Base-by-base conservation (phyloP, 2,888 invertebrate genomes). In the Meganola albula region DNA sequence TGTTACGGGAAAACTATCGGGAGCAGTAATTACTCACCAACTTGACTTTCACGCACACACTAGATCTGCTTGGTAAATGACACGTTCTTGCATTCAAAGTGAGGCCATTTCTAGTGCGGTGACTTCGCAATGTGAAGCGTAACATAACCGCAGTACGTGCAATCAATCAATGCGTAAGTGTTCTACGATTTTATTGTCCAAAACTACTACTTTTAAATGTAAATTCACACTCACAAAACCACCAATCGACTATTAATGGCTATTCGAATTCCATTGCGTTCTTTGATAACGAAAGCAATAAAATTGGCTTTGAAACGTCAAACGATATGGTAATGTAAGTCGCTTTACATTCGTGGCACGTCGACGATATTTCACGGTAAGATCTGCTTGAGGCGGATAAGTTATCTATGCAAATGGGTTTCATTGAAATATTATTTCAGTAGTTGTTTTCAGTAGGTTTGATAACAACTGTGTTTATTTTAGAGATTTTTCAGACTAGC, bases 281-380 rank as follows among this genome's bases (percentile, higher is more conserved):
- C 42, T 35, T 58, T 67, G 75, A 75, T 78, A 77, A 68, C 74
- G 69, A 65, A 63, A 63, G 73, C 75, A 79, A 80, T 82, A 77
- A 79, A 82, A 79, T 77, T 70, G 76, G 69, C 74, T 75, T 71
- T 68, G 66, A 72, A 72, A 74, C 76, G 75, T 78, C 75, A 77
- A 74, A 74, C 75, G 76, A 64, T 79, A 79, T 82, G 83, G 74
- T 79, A 82, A 82, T 82, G 70, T 58, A 60, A 70, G 67, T 58
- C 62, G 69, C 63, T 75, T 74, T 74, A 67, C 73, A 78, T 82
- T 76, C 80, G 59, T 52, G 59, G 66, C 76, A 68, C 72, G 74
- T 40, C 46, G 56, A 45, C 73, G 72, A 79, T 80, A 80, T 80
- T 82, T 80, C 73, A 79, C 74, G 66, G 67, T 48, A 60, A 68